A percentile compares a stretch with the other conserved stretches of the same genome.
These are phyloP conservation scores for Hydrotaea cyrtoneurina DNA, from an alignment of 2,888 invertebrate genomes.

Conservation along the genomic window DNA sequence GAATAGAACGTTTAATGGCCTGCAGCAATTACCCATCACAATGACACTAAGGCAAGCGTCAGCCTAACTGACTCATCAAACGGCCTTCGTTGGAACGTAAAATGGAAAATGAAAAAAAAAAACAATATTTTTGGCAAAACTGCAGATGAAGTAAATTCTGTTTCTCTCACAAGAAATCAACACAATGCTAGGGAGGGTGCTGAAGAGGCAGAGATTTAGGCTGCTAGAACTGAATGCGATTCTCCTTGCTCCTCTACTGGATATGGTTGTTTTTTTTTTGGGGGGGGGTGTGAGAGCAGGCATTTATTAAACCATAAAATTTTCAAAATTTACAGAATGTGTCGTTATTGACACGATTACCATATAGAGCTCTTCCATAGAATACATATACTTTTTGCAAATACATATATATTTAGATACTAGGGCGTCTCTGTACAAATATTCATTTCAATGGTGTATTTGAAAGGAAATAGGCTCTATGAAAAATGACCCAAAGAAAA, in stretches of 20 bases:
- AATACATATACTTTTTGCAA: neutral
- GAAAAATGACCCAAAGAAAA: too few species aligned
- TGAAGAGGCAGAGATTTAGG: neutral
- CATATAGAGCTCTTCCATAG: neutral
- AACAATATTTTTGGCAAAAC: neutral
- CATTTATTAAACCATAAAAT: constrained; percentile 63
- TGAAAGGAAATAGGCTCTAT: too few species aligned
- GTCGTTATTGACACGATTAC: constrained; percentile 64
- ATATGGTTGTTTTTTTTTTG: neutral
- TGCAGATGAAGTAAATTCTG: neutral
- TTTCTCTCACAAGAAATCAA: constrained; percentile 14
- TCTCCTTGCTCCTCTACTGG: neutral
- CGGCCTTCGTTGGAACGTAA: neutral
- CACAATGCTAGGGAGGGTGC: too few species aligned
- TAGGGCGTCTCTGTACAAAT: too few species aligned
- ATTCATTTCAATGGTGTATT: neutral
- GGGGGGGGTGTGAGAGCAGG: neutral
- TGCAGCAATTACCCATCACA: neutral
- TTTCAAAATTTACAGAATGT: constrained; percentile 61
- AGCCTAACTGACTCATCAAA: neutral
- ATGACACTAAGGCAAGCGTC: neutral
- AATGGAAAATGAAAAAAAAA: neutral
- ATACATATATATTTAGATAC: too few species aligned
- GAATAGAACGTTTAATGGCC: neutral
- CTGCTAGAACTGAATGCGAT: too few species aligned